Conservation (phyloP, 2,888 invertebrate species). For the Aphodius granarius region DNA sequence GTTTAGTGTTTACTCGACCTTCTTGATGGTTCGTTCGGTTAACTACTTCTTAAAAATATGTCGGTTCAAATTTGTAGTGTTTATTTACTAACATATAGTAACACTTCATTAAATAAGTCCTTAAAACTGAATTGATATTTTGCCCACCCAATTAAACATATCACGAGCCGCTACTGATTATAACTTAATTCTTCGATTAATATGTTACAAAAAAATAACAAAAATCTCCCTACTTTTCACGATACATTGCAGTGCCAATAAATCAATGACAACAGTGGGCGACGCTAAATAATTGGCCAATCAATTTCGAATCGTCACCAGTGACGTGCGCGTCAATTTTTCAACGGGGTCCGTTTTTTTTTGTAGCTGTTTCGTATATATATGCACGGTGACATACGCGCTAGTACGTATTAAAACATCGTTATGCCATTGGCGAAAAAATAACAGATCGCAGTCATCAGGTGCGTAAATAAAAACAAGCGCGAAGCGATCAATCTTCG, state of each 20-base stretch:
- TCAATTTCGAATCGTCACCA: not conserved
- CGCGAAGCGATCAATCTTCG: slow-evolving; percentile 33
- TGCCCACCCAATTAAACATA: too few species aligned
- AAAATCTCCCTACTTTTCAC: not conserved
- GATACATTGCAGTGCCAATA: not conserved
- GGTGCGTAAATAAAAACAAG: slow-evolving; percentile 38
- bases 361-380: not conserved
- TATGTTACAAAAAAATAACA: too few species aligned
- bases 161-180: too few species aligned
- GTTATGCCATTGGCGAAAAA: slow-evolving; percentile 25
- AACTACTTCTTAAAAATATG: too few species aligned
- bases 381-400: slow-evolving; percentile 20
- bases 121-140: too few species aligned
- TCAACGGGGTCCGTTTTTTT: not conserved
- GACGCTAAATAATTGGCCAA: not conserved
- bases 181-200: too few species aligned
- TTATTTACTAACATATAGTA: too few species aligned
- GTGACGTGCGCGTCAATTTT: not conserved
- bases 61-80: too few species aligned
- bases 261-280: not conserved
- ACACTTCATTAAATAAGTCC: too few species aligned
- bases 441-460: slow-evolving; percentile 32
- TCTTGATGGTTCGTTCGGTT: too few species aligned
- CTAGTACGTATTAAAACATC: slow-evolving; percentile 20
- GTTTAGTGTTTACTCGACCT: too few species aligned